A percentile compares a stretch with the other conserved stretches of the same genome.
These are phyloP conservation scores for Drosophila tropicalis DNA, from an alignment of 1,140 invertebrate species.

Conservation along the genomic window DNA sequence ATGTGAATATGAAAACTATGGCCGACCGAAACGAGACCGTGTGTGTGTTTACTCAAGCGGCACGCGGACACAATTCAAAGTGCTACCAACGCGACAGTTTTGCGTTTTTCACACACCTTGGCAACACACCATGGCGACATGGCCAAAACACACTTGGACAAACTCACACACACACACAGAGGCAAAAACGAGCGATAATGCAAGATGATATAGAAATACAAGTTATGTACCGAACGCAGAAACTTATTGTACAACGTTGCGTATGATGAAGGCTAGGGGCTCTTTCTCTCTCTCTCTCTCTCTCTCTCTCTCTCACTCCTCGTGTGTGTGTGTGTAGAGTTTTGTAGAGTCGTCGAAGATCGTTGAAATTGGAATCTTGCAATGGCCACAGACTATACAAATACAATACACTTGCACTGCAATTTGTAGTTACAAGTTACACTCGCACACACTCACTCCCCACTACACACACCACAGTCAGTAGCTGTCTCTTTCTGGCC, in stretches of 20 bases:
- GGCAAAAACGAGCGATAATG: constrained; percentile 33
- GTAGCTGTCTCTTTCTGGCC: constrained; percentile 65
- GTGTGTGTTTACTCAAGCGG: constrained; percentile 65
- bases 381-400: constrained; percentile 39
- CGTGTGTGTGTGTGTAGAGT: constrained; percentile 32
- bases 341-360: constrained; percentile 37
- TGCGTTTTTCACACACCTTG: constrained; percentile 64
- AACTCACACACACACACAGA: constrained; percentile 37
- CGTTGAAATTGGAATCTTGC: constrained; percentile 53
- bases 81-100: constrained; percentile 51
- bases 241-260: constrained; percentile 47
- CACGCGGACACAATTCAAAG: constrained; percentile 54
- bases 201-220: constrained; percentile 28
- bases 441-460: constrained; percentile 46
- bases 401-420: constrained; percentile 36
- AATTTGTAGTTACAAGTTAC: constrained; percentile 65
- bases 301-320: too few species aligned
- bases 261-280: constrained; percentile 52
- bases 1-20: constrained; percentile 39
- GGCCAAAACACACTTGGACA: constrained; percentile 51
- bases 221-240: constrained; percentile 21
- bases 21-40: constrained; percentile 43
- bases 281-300: too few species aligned
- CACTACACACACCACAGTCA: constrained; percentile 17
- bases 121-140: constrained; percentile 69